A percentile compares a stretch with the other conserved stretches of the same genome.
These are phyloP conservation scores for Rhinopomastus cyanomelas DNA, from an alignment of 2,113 vertebrate species.

Conservation along the genomic window DNA sequence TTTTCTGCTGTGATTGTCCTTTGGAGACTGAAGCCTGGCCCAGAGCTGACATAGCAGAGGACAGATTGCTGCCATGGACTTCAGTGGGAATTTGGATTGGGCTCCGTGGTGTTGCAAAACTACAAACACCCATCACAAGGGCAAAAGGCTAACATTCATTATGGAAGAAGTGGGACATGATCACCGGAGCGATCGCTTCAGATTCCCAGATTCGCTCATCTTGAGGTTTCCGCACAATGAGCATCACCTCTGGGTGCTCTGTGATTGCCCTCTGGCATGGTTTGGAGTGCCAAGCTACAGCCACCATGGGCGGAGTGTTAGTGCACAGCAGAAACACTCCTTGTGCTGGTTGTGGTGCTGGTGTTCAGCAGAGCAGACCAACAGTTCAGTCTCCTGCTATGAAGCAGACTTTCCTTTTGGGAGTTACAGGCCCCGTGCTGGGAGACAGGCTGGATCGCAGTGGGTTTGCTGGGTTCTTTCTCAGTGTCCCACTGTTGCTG, in stretches of 20 bases:
- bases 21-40: constrained; percentile 8
- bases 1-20: constrained; percentile 40
- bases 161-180: not conserved
- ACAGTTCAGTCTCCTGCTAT: not conserved
- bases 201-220: not conserved
- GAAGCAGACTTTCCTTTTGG: not conserved
- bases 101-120: not conserved
- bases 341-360: fast-evolving
- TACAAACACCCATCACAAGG: not conserved
- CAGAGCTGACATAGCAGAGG: not conserved
- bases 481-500: not conserved
- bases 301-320: fast-evolving
- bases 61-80: constrained; percentile 33
- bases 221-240: not conserved
- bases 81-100: not conserved
- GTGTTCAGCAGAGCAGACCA: not conserved
- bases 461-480: not conserved
- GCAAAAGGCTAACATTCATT: not conserved
- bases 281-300: not conserved
- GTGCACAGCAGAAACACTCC: not conserved
- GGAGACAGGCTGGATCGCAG: not conserved
- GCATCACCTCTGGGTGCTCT: not conserved
- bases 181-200: fast-evolving
- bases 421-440: not conserved
- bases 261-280: not conserved